These are phyloP conservation scores for Scartelaos histophorus DNA, from an alignment of 2,113 vertebrate species.

Conservation along the genomic window DNA sequence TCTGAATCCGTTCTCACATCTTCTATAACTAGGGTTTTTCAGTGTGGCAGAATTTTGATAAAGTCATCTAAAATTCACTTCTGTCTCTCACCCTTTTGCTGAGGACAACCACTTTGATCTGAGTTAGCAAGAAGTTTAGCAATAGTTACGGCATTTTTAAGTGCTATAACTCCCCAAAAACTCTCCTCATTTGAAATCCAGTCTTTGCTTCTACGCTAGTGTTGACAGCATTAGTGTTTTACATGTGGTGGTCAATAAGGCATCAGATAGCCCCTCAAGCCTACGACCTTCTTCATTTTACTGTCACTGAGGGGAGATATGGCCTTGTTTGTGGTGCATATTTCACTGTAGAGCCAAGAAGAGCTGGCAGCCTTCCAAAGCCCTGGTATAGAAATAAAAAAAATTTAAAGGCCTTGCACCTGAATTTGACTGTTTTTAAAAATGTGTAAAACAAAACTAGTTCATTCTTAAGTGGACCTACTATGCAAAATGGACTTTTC, in stretches of 20 bases:
- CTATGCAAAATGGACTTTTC: no score
- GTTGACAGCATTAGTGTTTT: slow-evolving; percentile 8
- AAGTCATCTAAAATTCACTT: slow-evolving; percentile 53
- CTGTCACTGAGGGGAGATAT: not conserved
- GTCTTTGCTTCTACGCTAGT: not conserved
- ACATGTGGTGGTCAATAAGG: slow-evolving; percentile 16
- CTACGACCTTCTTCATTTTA: slow-evolving; percentile 1
- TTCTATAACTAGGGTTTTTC: slow-evolving; percentile 22
- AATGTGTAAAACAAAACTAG: no score
- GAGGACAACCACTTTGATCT: slow-evolving; percentile 63
- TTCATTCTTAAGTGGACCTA: no score
- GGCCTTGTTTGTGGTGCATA: slow-evolving; percentile 6
- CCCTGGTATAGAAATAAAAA: not conserved
- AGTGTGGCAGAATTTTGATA: slow-evolving; percentile 52
- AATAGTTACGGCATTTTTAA: slow-evolving; percentile 8
- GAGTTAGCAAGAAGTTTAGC: slow-evolving; percentile 21
- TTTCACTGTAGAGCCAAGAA: not conserved
- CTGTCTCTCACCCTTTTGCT: slow-evolving; percentile 39
- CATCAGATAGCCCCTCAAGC: slow-evolving; percentile 24
- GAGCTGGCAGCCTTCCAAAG: slow-evolving; percentile 3
- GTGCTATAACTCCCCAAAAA: slow-evolving; percentile 17
- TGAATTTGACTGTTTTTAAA: no score
- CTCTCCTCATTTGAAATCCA: not conserved
- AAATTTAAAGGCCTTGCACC: not conserved
- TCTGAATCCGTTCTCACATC: slow-evolving; percentile 17